Base-by-base conservation (phyloP, 2,888 invertebrate genomes). In the Sesia apiformis region DNA sequence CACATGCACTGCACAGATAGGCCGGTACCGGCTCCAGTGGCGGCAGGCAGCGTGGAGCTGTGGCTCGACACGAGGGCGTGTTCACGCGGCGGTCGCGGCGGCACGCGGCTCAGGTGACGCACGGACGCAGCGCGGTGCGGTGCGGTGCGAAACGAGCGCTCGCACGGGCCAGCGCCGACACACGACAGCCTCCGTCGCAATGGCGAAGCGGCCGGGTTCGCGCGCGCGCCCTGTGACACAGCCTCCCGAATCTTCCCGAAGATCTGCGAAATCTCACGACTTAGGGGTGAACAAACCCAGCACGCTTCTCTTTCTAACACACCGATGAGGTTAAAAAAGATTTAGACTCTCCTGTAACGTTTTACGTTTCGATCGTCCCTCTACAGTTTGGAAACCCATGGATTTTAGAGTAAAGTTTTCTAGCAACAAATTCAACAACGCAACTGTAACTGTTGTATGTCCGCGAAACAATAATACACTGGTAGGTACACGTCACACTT, bases 1-100 rank as follows among this genome's bases (percentile, higher is more conserved):
- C 84, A 82, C 61, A 84, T 85, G 73, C 89, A 91, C 80, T 83
- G 79, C 92, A 92, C 86, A 92, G 91, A 78, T 85, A 86, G 76
- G 64, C 62, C 71, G 63, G 58, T 56, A 54, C 61, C 58, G 57
- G 57, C 56, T 59, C 56, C 57, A 49, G 51, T 51, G 40, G 41
- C 52, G 41, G 51, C 50, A 7, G 62, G 53, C 39, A 6, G 39
- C 74, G 72, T 69, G 72, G 65, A 7, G 7, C 50, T 50, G 50
- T 50, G 46, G 46, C 8, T 46, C 8, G 46, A 46, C 8, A 23
- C 51, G 54, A 42, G 55, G 51, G 53, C 49, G 53, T 23, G 56
- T 38, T 51, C 8, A 50, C 41, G 53, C 40, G 52, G 55, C 55
- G 56, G 59, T 60, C 70, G 74, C 70, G 70, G 68, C 76, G 72